Base-by-base conservation (phyloP, 1,140 invertebrate species). In the Cydia amplana region DNA sequence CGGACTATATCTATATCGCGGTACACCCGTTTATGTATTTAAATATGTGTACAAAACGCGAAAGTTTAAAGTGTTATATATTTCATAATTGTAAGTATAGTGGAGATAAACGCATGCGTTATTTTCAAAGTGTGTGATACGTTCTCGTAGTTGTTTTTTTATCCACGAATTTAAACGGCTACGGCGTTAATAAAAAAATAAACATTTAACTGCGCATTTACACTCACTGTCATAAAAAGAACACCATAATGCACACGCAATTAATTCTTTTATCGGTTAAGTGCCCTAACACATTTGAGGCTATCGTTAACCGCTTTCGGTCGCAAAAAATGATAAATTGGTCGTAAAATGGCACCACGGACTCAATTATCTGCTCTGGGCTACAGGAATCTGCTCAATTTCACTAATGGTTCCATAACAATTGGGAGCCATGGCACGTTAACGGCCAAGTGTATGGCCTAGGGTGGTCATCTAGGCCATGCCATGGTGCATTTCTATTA, bases 271-370 rank as follows among this genome's bases (percentile, higher is more conserved):
- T 40, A 70, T 43, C 65, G n/a, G 32, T 67, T 43, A 70, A 70
- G 28, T 36, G 32, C 32, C 65, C 0, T 18, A 65, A 14, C 64
- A n/a, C 64, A 70, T 70, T 70, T 40, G 32, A 70, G 32, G 65
- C 18, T 36, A 70, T 40, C 65, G 65, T 70, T 70, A 40, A 40
- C 65, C 65, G 65, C 65, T 70, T 70, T 40, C 28, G 65, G 32
- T 12, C 28, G 65, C 65, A 70, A 70, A 70, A 70, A 70, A 70
- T 70, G 65, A 70, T 70, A 43, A 40, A 70, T 43, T 70, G 65
- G n/a, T 40, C 65, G 32, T 70, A 43, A 70, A 70, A 70, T 18
- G 65, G 4, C 65, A 70, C 65, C 65, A 70, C 65, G 65, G 65
- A 70, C 65, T 70, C 65, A 70, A 70, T 70, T 70, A 43, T 43